These are phyloP conservation scores for Orchestes rusci DNA, from an alignment of 2,888 invertebrate species.

Conservation along the genomic window DNA sequence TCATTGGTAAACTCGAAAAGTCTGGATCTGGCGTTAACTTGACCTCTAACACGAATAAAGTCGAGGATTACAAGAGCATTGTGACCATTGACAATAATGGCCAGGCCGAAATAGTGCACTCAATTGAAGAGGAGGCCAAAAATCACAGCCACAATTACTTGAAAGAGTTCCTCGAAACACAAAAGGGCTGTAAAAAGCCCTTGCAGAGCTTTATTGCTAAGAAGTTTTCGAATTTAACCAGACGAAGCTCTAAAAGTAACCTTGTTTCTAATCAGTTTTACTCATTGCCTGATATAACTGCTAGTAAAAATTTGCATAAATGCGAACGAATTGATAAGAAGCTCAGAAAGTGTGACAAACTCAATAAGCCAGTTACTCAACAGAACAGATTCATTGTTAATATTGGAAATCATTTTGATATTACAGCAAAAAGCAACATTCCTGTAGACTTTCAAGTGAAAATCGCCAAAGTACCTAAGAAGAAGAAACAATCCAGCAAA, in stretches of 20 bases:
- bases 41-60: background rate
- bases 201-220: constrained; percentile 42
- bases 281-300: constrained; percentile 64
- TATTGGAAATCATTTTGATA: constrained; percentile 43
- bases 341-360: constrained; percentile 47
- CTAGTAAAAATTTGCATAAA: constrained; percentile 61
- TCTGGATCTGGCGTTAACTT: background rate
- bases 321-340: constrained; percentile 67
- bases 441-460: constrained; percentile 44
- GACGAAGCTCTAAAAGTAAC: constrained; percentile 33
- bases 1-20: constrained; percentile 6
- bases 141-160: constrained; percentile 43
- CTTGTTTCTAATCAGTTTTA: constrained; percentile 62
- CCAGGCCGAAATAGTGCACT: constrained; percentile 27
- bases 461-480: constrained; percentile 41
- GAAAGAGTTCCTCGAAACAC: constrained; percentile 41
- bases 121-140: constrained; percentile 31
- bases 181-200: constrained; percentile 42
- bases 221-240: constrained; percentile 38
- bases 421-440: constrained; percentile 36
- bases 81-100: constrained; percentile 35
- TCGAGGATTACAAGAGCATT: constrained; percentile 36
- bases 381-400: constrained; percentile 43
- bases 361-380: background rate
- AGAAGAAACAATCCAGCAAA: constrained; percentile 25